Percentiles rank a stretch among this genome's conserved stretches.
These are phyloP conservation scores for Luperina testacea DNA, from an alignment of 2,888 invertebrate species.

Conservation along the genomic window DNA sequence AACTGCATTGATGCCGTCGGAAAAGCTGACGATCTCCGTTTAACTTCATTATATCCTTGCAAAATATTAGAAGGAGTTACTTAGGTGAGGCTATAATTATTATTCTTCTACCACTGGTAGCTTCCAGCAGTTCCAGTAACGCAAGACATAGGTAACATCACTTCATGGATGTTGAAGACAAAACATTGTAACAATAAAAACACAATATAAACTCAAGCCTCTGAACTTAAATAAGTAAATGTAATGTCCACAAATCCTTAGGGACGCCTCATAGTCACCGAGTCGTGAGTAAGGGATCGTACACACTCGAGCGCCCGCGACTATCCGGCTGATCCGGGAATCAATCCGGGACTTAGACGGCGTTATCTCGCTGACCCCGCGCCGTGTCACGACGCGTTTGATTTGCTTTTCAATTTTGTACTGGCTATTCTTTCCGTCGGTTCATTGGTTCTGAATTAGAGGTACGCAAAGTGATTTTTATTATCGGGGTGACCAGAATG, in stretches of 20 bases:
- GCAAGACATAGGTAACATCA: background rate
- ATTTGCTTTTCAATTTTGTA: constrained; percentile 81
- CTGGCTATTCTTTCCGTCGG: constrained; percentile 69
- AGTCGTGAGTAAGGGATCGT: constrained; percentile 86
- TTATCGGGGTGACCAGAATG: constrained; percentile 37
- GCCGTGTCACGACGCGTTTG: constrained; percentile 82
- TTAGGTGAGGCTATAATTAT: background rate
- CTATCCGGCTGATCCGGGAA: constrained; percentile 86
- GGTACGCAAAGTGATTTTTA: constrained; percentile 61
- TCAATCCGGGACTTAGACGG: constrained; percentile 86
- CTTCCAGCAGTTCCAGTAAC: background rate
- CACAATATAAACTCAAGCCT: constrained; percentile 33
- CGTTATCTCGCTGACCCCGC: constrained; percentile 88
- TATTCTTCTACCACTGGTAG: background rate
- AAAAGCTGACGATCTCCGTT: background rate
- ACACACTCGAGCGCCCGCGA: constrained; percentile 81
- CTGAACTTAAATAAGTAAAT: constrained; percentile 59
- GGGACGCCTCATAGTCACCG: constrained; percentile 81
- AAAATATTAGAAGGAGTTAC: background rate
- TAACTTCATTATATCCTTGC: background rate
- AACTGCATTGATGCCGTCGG: background rate
- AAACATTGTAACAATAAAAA: constrained; percentile 26
- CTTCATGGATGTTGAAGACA: constrained; percentile 13
- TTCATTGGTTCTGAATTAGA: constrained; percentile 63
- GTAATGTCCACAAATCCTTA: constrained; percentile 74